phyloP scores from a whole-genome alignment of 1,140 invertebrate species.

The Nixonia krombeini region DNA sequence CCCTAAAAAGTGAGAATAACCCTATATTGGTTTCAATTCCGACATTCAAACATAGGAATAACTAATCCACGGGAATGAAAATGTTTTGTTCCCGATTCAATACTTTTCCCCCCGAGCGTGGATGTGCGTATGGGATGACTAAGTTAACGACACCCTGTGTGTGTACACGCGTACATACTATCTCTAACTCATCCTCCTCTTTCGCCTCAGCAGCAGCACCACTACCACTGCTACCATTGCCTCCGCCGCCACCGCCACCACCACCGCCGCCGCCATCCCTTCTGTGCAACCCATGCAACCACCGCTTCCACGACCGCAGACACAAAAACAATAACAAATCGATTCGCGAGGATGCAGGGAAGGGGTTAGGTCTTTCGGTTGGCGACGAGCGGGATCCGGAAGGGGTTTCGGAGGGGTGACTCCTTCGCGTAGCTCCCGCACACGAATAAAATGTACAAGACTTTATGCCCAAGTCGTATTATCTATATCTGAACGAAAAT shows the following conservation, averaged over 20 bases:
- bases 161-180: not conserved
- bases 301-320: conserved; percentile 64
- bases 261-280: no score
- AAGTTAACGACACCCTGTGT: not conserved
- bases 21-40: no score
- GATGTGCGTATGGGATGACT: no score
- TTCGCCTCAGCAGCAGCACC: conserved; percentile 1
- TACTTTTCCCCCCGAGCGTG: not conserved
- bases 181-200: not conserved
- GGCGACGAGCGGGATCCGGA: conserved; percentile 11
- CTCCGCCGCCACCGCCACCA: conserved; percentile 39
- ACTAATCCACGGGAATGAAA: no score
- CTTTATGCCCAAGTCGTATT: conserved; percentile 25
- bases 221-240: conserved; percentile 25
- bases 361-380: conserved; percentile 60
- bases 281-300: conserved; percentile 29
- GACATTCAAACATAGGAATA: no score
- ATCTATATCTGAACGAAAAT: conserved; percentile 21
- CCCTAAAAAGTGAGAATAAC: no score
- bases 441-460: conserved; percentile 37
- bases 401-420: conserved; percentile 22
- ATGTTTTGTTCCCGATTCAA: no score
- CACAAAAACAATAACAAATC: conserved; percentile 73
- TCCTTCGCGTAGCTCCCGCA: conserved; percentile 25
- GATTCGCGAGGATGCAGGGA: conserved; percentile 65